Percentiles rank a stretch among this genome's conserved stretches.
These are phyloP conservation scores for Thereva nobilitata DNA, from an alignment of 2,888 invertebrate genomes.

Conservation along the genomic window DNA sequence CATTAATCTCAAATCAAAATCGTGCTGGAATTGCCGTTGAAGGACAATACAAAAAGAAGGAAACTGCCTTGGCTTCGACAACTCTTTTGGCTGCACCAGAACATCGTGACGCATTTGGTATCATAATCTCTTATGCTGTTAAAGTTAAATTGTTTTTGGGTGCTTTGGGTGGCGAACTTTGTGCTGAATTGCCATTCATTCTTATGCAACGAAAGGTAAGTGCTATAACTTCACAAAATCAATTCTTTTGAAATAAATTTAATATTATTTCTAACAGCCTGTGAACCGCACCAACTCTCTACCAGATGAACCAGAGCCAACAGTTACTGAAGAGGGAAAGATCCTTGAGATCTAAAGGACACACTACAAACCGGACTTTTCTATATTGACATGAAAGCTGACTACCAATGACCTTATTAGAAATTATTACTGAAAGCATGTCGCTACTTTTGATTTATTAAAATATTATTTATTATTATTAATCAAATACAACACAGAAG, in stretches of 20 bases:
- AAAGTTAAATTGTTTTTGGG: slow-evolving; percentile 94
- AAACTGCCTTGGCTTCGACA: slow-evolving; percentile 82
- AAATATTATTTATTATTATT: too few species aligned
- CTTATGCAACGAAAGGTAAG: slow-evolving; percentile 86
- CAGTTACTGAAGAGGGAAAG: too few species aligned
- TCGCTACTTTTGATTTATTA: too few species aligned
- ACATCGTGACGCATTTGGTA: slow-evolving; percentile 90
- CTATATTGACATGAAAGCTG: too few species aligned
- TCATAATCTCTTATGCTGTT: slow-evolving; percentile 92
- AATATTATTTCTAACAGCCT: not conserved
- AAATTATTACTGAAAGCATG: too few species aligned
- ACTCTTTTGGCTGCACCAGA: slow-evolving; percentile 80
- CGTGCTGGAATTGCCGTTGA: slow-evolving; percentile 90
- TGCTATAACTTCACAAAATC: not conserved
- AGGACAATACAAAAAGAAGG: slow-evolving; percentile 82
- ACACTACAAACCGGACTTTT: too few species aligned
- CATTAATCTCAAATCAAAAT: slow-evolving; percentile 76
- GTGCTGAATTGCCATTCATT: slow-evolving; percentile 89
- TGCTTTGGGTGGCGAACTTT: slow-evolving; percentile 88
- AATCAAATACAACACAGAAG: too few species aligned
- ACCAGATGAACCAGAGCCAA: too few species aligned
- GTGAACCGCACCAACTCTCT: too few species aligned
- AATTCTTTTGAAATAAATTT: not conserved
- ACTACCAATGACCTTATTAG: too few species aligned
- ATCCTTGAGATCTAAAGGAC: too few species aligned